Evolutionary conservation across 1,140 invertebrate species (phyloP).

Genomic region (Temnothorax longispinosus): DNA sequence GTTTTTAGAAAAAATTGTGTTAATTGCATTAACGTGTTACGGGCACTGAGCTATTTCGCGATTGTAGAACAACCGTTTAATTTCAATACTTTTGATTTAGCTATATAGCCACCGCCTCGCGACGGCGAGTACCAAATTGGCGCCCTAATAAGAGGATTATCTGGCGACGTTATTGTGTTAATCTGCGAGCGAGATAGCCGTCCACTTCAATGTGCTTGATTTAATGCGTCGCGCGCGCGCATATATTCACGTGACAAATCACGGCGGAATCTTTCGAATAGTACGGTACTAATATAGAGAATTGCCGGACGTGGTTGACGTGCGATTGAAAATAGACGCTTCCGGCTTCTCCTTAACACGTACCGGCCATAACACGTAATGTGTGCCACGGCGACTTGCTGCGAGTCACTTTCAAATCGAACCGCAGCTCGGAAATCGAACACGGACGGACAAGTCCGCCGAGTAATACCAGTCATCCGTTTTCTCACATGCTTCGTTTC

Average conservation of each 20-base stretch:
- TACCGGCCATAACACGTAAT: slow-evolving; percentile 59
- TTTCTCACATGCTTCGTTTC: background rate
- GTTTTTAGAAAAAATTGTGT: background rate
- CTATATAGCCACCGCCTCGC: background rate
- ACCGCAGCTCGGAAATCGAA: slow-evolving; percentile 31
- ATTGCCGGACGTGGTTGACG: slow-evolving; percentile 70
- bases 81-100: slow-evolving; percentile 23
- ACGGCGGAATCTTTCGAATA: slow-evolving; percentile 49
- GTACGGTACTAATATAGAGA: slow-evolving; percentile 51
- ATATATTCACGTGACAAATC: slow-evolving; percentile 38
- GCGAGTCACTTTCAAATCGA: slow-evolving; percentile 49
- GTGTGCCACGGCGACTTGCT: slow-evolving; percentile 60
- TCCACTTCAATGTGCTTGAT: slow-evolving; percentile 48
- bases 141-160: slow-evolving; percentile 51
- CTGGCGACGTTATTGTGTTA: slow-evolving; percentile 34
- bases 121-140: slow-evolving; percentile 32
- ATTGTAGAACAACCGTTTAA: background rate
- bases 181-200: slow-evolving; percentile 30
- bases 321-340: slow-evolving; percentile 73
- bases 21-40: background rate
- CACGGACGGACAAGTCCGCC: slow-evolving; percentile 4
- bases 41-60: background rate
- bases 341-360: slow-evolving; percentile 67
- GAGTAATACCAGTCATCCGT: background rate
- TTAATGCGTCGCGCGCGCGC: slow-evolving; percentile 41